Base-by-base conservation (phyloP, 2,888 invertebrate genomes). In the Ypsolopha scabrella region DNA sequence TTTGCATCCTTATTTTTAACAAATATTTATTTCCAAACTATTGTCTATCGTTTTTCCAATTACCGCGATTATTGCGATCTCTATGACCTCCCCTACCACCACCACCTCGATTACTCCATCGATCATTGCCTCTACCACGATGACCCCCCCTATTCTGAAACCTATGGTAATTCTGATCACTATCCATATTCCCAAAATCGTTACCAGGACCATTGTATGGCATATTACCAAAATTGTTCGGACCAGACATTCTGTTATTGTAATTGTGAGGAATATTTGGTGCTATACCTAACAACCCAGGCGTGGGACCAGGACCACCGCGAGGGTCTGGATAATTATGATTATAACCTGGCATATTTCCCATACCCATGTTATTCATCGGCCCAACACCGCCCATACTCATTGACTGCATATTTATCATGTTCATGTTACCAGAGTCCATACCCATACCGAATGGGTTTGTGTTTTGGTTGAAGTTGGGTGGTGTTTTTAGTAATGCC, bases 251-350 rank as follows among this genome's bases (percentile, higher is more conserved):
- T 53, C 74, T 75, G 52, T 67, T 69, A 53, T 80, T 83, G 54
- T 80, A 85, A 63, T 83, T 87, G 60, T 87, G 88, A 7, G 87
- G 87, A 43, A 87, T 80, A 55, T 86, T 87, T 35, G 88, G 88
- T 43, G 88, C 86, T 63, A 90, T 87, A 9, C 90, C 89, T 58
- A 91, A 70, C 35, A 90, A 65, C 0, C 90, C 89, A 0, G 90
- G 90, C 60, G 87, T 62, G 54, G 87, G 76, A 50, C 88, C 81
- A 41, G 87, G 76, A 50, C 88, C 81, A 37, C 78, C 81, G 41
- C 87, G 74, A 34, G 85, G 81, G 58, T 88, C 86, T n/a, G 80
- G 67, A 63, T 85, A 72, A 14, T 76, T 57, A 57, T 80, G 81
- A 68, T 80, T 86, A 55, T 67, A 85, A 24, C 75, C 75, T 52